Conservation (phyloP, 2,797 vertebrate genomes). For the Leuciscus waleckii region DNA sequence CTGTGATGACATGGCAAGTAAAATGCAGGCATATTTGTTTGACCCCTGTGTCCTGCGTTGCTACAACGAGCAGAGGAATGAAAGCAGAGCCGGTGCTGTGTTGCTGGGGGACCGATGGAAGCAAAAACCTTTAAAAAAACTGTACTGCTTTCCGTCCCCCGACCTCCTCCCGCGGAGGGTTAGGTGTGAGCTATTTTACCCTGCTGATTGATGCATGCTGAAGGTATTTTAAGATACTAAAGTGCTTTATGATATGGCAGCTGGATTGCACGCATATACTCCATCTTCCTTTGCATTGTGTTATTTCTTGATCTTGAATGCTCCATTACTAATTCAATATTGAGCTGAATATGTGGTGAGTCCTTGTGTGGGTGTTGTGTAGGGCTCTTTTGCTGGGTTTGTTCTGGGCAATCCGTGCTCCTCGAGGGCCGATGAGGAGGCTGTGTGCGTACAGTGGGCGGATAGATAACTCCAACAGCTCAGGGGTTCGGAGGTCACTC, state of each 20-base stretch:
- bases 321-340: background rate
- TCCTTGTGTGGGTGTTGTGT: constrained; percentile 31
- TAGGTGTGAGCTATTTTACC: constrained; percentile 20
- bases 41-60: background rate
- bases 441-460: constrained; percentile 6
- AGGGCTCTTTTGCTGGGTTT: constrained; percentile 16
- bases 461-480: constrained; percentile 34
- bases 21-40: constrained; percentile 29
- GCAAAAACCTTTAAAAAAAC: constrained; percentile 4
- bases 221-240: constrained; percentile 21
- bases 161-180: background rate
- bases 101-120: constrained; percentile 18
- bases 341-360: background rate
- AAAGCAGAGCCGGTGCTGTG: background rate
- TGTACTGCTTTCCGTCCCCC: background rate
- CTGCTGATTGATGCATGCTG: constrained; percentile 4
- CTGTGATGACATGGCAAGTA: background rate
- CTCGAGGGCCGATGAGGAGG: background rate
- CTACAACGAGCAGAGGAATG: constrained; percentile 20
- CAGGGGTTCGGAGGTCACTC: constrained; percentile 19
- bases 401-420: background rate
- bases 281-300: background rate
- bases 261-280: constrained; percentile 11
- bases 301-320: background rate
- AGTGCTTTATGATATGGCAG: constrained; percentile 11